Conservation (phyloP, 2,888 invertebrate species). For the Chorisops tibialis region DNA sequence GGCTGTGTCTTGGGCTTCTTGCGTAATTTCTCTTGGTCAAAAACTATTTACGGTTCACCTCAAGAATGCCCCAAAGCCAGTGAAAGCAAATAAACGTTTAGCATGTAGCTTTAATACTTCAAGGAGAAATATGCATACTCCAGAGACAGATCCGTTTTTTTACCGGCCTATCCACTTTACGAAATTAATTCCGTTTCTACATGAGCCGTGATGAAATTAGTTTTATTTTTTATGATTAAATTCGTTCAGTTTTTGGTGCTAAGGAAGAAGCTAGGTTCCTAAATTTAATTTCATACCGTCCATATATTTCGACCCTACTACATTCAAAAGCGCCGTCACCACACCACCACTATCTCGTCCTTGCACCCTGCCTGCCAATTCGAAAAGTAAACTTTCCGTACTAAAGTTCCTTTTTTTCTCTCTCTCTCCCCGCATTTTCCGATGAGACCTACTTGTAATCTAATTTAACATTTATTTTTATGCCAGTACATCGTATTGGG, state of each 20-base stretch:
- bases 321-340: conserved; percentile 5
- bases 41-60: too few relatives aligned
- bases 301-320: background rate
- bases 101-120: background rate
- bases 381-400: conserved; percentile 15
- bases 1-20: too few relatives aligned
- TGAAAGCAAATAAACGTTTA: conserved; percentile 20
- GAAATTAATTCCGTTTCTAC: conserved; percentile 16
- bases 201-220: conserved; percentile 5
- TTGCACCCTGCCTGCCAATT: too few relatives aligned
- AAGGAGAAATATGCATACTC: background rate
- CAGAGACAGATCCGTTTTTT: background rate
- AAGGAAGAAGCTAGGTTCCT: background rate
- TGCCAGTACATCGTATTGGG: background rate
- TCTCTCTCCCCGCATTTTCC: conserved; percentile 7
- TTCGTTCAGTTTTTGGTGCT: background rate
- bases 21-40: too few relatives aligned
- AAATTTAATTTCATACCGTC: conserved; percentile 17
- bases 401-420: conserved; percentile 15
- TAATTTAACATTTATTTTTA: conserved; percentile 28
- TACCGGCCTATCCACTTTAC: conserved; percentile 8
- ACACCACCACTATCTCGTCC: conserved; percentile 1
- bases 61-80: too few relatives aligned
- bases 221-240: conserved; percentile 18
- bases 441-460: conserved; percentile 22